These are phyloP conservation scores for Oxycera nigricornis DNA, from an alignment of 2,888 invertebrate genomes.

Conservation along the genomic window DNA sequence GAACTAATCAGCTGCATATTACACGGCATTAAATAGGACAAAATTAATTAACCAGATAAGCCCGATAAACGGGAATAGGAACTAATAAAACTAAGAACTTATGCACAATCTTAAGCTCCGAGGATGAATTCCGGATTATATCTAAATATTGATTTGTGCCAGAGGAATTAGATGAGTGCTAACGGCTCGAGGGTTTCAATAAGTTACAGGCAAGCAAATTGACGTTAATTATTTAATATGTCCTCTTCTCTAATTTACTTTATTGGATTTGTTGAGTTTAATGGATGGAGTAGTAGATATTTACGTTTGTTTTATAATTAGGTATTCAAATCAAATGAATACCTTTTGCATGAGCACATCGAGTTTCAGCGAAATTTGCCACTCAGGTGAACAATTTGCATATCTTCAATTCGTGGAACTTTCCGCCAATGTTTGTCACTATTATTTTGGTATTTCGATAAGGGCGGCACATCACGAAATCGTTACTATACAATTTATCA, in stretches of 20 bases:
- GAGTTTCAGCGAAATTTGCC: background rate
- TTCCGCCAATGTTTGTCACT: conserved; percentile 29
- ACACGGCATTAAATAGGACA: conserved; percentile 40
- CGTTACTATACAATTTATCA: conserved; percentile 34
- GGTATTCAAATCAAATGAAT: no score
- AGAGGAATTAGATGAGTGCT: background rate
- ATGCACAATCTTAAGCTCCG: conserved; percentile 22
- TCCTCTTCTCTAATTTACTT: background rate
- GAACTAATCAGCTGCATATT: conserved; percentile 39
- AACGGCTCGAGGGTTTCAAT: background rate
- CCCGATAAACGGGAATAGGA: conserved; percentile 36
- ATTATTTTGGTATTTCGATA: conserved; percentile 30
- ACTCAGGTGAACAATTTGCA: conserved; percentile 14
- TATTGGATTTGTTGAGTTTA: background rate
- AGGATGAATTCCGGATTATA: conserved; percentile 9
- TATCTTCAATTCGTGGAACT: conserved; percentile 9
- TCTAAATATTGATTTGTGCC: conserved; percentile 19
- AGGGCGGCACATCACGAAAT: conserved; percentile 26
- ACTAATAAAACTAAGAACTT: conserved; percentile 35
- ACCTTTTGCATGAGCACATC: background rate
- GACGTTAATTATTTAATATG: background rate
- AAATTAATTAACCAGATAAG: conserved; percentile 41
- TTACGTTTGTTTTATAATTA: no score
- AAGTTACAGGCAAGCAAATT: background rate
- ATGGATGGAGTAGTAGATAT: no score